Evolutionary conservation across 2,113 vertebrate species (phyloP).

Genomic region (Chamaetylas fuelleborni): DNA sequence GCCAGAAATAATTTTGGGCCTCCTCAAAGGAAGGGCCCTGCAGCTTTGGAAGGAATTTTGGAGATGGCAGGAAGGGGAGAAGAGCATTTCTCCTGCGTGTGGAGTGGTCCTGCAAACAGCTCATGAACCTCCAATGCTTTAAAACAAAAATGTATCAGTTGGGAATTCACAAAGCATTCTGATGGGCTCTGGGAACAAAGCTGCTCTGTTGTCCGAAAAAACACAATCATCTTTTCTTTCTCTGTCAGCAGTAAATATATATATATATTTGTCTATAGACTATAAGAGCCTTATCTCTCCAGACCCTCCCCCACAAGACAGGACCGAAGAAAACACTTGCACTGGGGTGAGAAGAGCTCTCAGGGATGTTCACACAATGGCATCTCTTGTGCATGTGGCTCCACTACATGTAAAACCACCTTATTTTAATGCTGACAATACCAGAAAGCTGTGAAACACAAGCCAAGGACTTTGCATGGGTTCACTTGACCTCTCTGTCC

Average conservation of each 20-base stretch:
- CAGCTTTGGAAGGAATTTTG: neutral
- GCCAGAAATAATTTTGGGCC: conserved; percentile 45
- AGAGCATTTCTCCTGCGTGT: neutral
- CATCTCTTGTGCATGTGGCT: neutral
- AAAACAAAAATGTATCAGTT: conserved; percentile 52
- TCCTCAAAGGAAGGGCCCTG: conserved; percentile 35
- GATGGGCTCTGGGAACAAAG: neutral
- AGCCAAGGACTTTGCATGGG: neutral
- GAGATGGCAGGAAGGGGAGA: neutral
- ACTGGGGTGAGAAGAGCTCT: conserved; percentile 41
- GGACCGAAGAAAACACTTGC: neutral
- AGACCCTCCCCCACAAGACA: conserved; percentile 34
- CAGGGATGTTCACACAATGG: conserved; percentile 22
- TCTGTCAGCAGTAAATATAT: conserved; percentile 31
- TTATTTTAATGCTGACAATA: conserved; percentile 47
- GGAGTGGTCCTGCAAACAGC: neutral
- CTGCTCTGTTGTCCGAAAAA: conserved; percentile 25
- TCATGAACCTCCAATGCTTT: neutral
- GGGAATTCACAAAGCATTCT: conserved; percentile 37
- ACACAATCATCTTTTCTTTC: conserved; percentile 67
- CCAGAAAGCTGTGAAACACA: neutral
- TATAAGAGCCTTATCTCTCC: conserved; percentile 50
- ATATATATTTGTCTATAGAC: conserved; percentile 37
- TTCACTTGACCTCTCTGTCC: neutral
- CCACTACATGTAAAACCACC: conserved; percentile 24